Conservation (phyloP, 2,113 vertebrate species). For the Chaenocephalus aceratus region DNA sequence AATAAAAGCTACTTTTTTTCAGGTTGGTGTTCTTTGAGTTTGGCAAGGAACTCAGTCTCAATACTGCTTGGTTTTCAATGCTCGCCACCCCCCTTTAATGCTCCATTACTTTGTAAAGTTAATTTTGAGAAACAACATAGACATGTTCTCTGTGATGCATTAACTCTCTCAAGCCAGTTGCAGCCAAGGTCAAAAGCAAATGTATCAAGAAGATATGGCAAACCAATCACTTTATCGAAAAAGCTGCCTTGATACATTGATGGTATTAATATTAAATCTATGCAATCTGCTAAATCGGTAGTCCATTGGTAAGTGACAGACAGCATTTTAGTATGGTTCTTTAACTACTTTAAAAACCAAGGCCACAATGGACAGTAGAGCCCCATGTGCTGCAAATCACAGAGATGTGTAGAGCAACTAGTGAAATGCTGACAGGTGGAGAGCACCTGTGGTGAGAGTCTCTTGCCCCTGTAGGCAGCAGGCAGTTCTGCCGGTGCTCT, state of each 20-base stretch:
- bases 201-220: background rate
- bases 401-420: slow-evolving; percentile 35
- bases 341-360: background rate
- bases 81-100: background rate
- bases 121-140: slow-evolving; percentile 4
- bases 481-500: slow-evolving; percentile 43
- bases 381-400: slow-evolving; percentile 40
- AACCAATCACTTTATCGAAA: background rate
- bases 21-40: background rate
- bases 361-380: slow-evolving; percentile 12
- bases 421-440: slow-evolving; percentile 54
- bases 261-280: background rate
- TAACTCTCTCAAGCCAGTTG: background rate
- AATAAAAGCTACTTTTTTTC: background rate
- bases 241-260: background rate
- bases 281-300: background rate
- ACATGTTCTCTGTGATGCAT: slow-evolving; percentile 20
- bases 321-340: background rate
- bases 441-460: slow-evolving; percentile 64
- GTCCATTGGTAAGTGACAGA: background rate
- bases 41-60: background rate
- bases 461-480: slow-evolving; percentile 49
- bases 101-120: background rate
- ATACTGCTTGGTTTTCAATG: background rate
- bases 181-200: slow-evolving; percentile 1